A percentile compares a stretch with the other conserved stretches of the same genome.
phyloP scores from a whole-genome alignment of 2,888 invertebrate genomes.

The Idaea dimidiata region DNA sequence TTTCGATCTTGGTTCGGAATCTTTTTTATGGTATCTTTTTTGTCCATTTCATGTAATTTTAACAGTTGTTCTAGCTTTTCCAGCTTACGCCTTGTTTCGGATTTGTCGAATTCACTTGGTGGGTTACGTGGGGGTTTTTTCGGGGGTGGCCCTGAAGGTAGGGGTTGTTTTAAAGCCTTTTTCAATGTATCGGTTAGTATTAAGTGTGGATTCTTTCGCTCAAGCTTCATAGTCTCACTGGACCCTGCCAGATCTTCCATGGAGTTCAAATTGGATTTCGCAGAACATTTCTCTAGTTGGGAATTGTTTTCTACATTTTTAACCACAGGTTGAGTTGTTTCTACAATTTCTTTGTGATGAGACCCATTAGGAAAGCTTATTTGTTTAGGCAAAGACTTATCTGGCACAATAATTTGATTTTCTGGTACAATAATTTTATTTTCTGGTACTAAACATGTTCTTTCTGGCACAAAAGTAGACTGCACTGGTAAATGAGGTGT shows the following conservation, averaged over 20 bases:
- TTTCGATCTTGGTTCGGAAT: not conserved
- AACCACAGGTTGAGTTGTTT: constrained; percentile 30
- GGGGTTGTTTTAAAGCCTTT: constrained; percentile 83
- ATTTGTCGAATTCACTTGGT: constrained; percentile 57
- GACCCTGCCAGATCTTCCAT: constrained; percentile 63
- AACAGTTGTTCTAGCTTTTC: constrained; percentile 83
- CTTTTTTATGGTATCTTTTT: constrained; percentile 22
- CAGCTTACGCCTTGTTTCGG: constrained; percentile 83
- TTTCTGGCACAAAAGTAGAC: too few relatives aligned
- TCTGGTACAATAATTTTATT: too few relatives aligned
- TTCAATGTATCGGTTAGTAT: constrained; percentile 82
- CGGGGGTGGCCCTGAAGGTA: constrained; percentile 87
- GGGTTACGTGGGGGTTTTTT: constrained; percentile 88
- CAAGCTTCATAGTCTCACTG: constrained; percentile 67
- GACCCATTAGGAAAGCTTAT: not conserved
- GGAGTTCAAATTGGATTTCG: constrained; percentile 48
- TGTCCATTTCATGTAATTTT: constrained; percentile 68
- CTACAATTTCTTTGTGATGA: constrained; percentile 31
- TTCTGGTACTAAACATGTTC: too few relatives aligned
- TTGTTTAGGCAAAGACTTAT: not conserved
- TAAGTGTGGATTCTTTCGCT: constrained; percentile 69
- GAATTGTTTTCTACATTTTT: too few relatives aligned
- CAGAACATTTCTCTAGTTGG: constrained; percentile 25
- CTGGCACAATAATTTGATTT: not conserved
- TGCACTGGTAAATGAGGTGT: too few relatives aligned